Conservation (phyloP, 2,888 invertebrate genomes). For the Drosophila parthenogenetica region DNA sequence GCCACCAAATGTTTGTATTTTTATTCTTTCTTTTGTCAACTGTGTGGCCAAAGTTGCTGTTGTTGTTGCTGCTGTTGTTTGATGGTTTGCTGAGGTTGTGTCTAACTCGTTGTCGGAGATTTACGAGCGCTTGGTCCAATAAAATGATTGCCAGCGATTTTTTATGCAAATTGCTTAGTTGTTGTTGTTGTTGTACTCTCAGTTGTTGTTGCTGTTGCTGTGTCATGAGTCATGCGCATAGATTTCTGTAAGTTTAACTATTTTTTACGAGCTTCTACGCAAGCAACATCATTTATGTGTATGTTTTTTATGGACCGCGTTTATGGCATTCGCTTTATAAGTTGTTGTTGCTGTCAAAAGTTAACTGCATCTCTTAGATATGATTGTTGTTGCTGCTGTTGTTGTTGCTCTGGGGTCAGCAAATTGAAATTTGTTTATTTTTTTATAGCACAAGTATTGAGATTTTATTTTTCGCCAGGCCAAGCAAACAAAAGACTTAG, state of each 20-base stretch:
- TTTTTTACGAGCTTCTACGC: slow-evolving; percentile 68
- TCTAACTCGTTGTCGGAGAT: slow-evolving; percentile 76
- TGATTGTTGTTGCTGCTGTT: slow-evolving; percentile 24
- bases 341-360: slow-evolving; percentile 36
- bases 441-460: slow-evolving; percentile 37
- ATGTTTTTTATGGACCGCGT: slow-evolving; percentile 43
- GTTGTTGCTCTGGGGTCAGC: slow-evolving; percentile 37
- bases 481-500: slow-evolving; percentile 58
- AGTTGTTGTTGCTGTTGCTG: slow-evolving; percentile 27
- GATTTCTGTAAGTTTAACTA: slow-evolving; percentile 40
- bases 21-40: slow-evolving; percentile 51
- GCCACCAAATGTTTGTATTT: slow-evolving; percentile 7
- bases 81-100: slow-evolving; percentile 36
- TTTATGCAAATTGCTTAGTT: slow-evolving; percentile 84
- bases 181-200: slow-evolving; percentile 52
- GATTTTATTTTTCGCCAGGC: slow-evolving; percentile 9
- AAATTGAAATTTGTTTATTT: slow-evolving; percentile 47
- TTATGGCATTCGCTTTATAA: slow-evolving; percentile 50
- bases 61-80: slow-evolving; percentile 23
- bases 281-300: slow-evolving; percentile 42
- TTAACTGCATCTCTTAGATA: slow-evolving; percentile 51
- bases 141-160: slow-evolving; percentile 85
- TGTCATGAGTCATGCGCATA: slow-evolving; percentile 72
- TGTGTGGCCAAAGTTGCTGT: slow-evolving; percentile 40
- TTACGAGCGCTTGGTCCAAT: slow-evolving; percentile 83